Conservation (phyloP, 2,888 invertebrate species). For the Belgica antarctica region DNA sequence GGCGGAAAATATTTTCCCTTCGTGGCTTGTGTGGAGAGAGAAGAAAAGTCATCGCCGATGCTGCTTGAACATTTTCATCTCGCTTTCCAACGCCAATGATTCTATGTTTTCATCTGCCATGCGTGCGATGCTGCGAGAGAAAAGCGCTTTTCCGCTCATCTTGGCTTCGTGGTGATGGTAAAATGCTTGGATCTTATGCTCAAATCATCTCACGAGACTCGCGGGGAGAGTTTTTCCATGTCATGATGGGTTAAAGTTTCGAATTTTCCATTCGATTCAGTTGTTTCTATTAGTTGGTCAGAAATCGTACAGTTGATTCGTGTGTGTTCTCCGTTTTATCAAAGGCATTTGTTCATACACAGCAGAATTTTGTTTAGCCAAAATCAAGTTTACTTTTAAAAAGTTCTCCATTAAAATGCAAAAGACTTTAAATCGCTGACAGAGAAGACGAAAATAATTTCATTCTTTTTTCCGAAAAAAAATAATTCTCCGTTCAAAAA, state of each 20-base stretch:
- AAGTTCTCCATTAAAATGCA: constrained; percentile 20
- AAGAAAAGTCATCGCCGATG: not conserved
- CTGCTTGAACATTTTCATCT: not conserved
- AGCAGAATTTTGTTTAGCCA: not conserved
- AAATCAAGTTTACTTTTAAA: not conserved
- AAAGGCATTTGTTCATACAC: not conserved
- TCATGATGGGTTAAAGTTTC: constrained; percentile 8
- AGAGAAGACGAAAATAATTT: not conserved
- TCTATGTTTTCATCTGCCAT: no score
- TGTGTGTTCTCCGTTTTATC: constrained; percentile 43
- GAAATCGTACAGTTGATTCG: constrained; percentile 43
- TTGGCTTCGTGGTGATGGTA: not conserved
- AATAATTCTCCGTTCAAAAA: not conserved
- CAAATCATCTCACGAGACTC: constrained; percentile 16
- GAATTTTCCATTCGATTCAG: constrained; percentile 41
- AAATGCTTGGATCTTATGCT: not conserved
- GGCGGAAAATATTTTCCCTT: not conserved
- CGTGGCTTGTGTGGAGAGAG: not conserved
- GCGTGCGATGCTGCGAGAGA: constrained; percentile 25
- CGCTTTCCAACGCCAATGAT: not conserved
- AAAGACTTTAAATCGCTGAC: constrained; percentile 4
- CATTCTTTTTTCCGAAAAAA: constrained; percentile 2
- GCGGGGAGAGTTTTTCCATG: not conserved
- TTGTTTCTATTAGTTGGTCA: constrained; percentile 43
- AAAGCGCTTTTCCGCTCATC: not conserved